phyloP scores from a whole-genome alignment of 2,797 vertebrate species.

The Xenopus petersii region DNA sequence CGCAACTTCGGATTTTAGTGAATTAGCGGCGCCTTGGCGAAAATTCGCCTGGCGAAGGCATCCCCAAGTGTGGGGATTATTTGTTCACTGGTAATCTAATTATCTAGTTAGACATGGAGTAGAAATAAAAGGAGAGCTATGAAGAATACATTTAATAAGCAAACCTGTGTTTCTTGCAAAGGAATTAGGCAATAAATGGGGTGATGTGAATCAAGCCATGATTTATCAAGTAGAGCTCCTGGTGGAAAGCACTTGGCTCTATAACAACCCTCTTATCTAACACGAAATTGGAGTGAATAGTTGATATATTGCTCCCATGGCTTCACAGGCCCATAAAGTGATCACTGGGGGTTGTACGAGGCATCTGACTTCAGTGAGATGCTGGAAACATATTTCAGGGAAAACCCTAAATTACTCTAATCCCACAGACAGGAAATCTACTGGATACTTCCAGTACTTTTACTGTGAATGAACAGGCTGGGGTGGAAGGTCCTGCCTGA shows the following conservation, averaged over 20 bases:
- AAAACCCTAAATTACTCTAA: constrained; percentile 26
- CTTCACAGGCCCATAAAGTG: constrained; percentile 1
- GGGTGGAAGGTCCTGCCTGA: neutral
- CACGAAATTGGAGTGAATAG: neutral
- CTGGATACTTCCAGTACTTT: neutral
- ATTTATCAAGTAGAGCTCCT: neutral
- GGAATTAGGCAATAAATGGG: neutral
- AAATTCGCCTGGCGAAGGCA: too few species aligned
- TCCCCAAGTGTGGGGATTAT: too few species aligned
- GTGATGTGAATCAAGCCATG: neutral
- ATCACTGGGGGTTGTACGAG: constrained; percentile 13
- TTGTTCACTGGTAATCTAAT: too few species aligned
- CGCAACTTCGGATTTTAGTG: too few species aligned
- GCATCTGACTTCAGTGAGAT: constrained; percentile 13
- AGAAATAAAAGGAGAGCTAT: neutral
- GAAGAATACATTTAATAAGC: neutral
- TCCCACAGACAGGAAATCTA: constrained; percentile 6
- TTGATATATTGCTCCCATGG: constrained; percentile 1
- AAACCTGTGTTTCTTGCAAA: neutral
- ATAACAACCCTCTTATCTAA: neutral
- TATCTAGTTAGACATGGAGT: too few species aligned
- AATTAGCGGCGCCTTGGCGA: too few species aligned
- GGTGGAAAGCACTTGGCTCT: neutral
- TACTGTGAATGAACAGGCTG: constrained; percentile 5
- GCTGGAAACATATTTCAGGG: constrained; percentile 21